phyloP scores from a whole-genome alignment of 2,113 vertebrate genomes.

The Nycticryphes semicollaris region DNA sequence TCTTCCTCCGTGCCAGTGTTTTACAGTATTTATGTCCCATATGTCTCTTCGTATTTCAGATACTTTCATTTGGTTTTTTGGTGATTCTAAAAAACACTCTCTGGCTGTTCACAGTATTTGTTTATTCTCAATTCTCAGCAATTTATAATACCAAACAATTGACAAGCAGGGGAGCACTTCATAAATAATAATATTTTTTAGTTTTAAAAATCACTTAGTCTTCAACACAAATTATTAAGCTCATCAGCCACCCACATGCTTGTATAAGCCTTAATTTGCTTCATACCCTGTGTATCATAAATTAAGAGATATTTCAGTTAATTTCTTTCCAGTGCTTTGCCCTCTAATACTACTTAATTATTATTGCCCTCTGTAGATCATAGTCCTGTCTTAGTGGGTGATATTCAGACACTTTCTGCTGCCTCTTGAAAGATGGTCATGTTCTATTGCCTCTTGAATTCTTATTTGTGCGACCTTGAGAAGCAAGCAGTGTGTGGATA shows the following conservation, averaged over 20 bases:
- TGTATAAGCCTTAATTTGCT: constrained; percentile 4
- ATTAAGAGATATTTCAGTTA: not conserved
- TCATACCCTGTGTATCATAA: not conserved
- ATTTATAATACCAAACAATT: constrained; percentile 2
- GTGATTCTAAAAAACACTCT: not conserved
- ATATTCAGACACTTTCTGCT: not conserved
- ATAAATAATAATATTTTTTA: not conserved
- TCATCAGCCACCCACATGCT: not conserved
- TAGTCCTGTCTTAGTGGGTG: not conserved
- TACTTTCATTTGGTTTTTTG: not conserved
- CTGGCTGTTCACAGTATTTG: not conserved
- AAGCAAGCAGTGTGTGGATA: not conserved
- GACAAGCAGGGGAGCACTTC: constrained; percentile 5
- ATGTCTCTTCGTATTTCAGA: not conserved
- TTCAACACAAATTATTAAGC: not conserved
- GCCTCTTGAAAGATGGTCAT: not conserved
- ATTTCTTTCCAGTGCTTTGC: not conserved
- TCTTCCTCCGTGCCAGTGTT: not conserved
- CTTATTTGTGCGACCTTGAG: not conserved
- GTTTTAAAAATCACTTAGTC: not conserved
- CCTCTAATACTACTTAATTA: not conserved
- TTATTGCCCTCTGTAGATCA: not conserved
- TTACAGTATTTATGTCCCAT: not conserved
- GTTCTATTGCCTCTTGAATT: not conserved
- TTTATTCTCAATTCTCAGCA: constrained; percentile 1